These are phyloP conservation scores for Pachycephala philippinensis DNA, from an alignment of 2,113 vertebrate species.

Conservation along the genomic window DNA sequence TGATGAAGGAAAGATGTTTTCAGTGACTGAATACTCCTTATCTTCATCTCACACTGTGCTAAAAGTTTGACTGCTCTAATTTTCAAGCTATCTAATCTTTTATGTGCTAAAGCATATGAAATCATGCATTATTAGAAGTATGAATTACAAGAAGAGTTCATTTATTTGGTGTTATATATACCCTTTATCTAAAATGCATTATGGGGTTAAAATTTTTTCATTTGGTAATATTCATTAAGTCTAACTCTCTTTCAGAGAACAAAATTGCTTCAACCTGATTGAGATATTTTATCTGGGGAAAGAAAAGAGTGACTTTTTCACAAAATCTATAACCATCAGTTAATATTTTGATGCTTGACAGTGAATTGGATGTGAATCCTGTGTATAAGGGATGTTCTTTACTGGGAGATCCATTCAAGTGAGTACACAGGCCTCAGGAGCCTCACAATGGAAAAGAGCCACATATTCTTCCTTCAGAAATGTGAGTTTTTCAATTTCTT, in stretches of 20 bases:
- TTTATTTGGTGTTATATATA: slow-evolving; percentile 40
- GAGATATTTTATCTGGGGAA: not conserved
- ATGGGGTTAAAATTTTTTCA: not conserved
- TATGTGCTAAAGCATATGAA: slow-evolving; percentile 33
- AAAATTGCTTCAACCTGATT: slow-evolving; percentile 4
- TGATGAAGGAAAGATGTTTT: slow-evolving; percentile 37
- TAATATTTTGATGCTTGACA: not conserved
- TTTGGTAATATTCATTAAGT: not conserved
- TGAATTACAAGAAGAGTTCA: not conserved
- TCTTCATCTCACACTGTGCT: slow-evolving; percentile 27
- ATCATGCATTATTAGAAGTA: slow-evolving; percentile 28
- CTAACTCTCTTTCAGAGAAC: not conserved
- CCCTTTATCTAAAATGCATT: slow-evolving; percentile 17
- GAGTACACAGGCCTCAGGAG: not conserved
- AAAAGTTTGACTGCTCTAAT: slow-evolving; percentile 52
- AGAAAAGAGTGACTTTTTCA: not conserved
- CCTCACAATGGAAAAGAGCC: not conserved
- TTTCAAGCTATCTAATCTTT: slow-evolving; percentile 56
- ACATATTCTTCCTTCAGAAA: not conserved
- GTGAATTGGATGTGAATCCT: not conserved
- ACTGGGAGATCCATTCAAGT: not conserved
- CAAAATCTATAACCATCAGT: not conserved
- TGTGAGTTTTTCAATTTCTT: not conserved
- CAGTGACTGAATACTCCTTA: slow-evolving; percentile 22
- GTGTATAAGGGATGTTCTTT: not conserved